A percentile compares a stretch with the other conserved stretches of the same genome.
Evolutionary conservation across 2,888 invertebrate species (phyloP).

Genomic region (Tenthredo notha): DNA sequence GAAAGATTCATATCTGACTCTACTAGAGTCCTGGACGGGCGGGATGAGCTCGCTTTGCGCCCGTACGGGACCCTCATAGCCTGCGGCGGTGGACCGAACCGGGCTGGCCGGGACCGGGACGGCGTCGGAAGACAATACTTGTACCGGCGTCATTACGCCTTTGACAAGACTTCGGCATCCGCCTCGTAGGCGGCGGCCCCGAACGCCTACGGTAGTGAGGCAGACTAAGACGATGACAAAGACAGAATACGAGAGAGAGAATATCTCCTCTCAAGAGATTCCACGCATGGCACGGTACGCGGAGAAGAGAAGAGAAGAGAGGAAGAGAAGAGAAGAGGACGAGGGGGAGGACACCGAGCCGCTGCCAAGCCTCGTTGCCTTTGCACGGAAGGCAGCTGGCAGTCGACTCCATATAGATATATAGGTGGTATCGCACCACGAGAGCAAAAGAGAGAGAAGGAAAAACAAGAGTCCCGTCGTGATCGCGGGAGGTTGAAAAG

Average conservation of each 20-base stretch:
- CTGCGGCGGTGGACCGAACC: constrained; percentile 46
- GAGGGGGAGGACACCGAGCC: constrained; percentile 67
- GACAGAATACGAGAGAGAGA: constrained; percentile 60
- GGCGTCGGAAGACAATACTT: constrained; percentile 70
- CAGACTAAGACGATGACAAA: constrained; percentile 28
- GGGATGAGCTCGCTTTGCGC: constrained; percentile 58
- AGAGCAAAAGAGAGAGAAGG: constrained; percentile 53
- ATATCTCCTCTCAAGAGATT: constrained; percentile 73
- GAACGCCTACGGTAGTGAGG: constrained; percentile 53
- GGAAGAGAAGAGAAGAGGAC: constrained; percentile 66
- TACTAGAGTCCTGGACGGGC: constrained; percentile 64
- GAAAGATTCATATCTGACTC: constrained; percentile 74
- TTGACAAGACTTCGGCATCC: constrained; percentile 63
- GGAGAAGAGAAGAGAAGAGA: constrained; percentile 62
- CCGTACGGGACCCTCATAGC: constrained; percentile 72
- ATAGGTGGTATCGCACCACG: constrained; percentile 53
- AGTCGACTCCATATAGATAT: constrained; percentile 73
- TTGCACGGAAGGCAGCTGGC: constrained; percentile 76
- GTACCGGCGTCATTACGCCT: constrained; percentile 57
- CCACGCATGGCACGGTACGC: constrained; percentile 71
- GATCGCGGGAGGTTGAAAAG: constrained; percentile 60
- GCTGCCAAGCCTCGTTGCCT: constrained; percentile 71
- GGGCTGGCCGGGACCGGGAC: constrained; percentile 72
- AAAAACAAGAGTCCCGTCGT: constrained; percentile 59
- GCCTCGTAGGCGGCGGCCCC: constrained; percentile 56